phyloP scores from a whole-genome alignment of 2,888 invertebrate species.

The Tipula vernalis region DNA sequence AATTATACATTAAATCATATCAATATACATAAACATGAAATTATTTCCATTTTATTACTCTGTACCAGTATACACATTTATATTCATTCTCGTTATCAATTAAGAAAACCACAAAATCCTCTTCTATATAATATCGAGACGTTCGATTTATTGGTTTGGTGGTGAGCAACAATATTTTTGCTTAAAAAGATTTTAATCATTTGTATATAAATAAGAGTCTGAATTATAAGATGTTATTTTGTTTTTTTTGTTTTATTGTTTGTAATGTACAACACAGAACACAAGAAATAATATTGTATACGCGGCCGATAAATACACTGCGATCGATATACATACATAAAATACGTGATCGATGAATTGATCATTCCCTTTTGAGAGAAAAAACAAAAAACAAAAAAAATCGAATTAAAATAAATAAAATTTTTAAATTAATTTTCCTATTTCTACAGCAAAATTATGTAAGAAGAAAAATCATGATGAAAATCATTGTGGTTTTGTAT shows the following conservation, averaged over 20 bases:
- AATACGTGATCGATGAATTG: slow-evolving; percentile 8
- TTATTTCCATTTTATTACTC: background rate
- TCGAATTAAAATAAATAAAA: background rate
- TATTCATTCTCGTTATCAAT: background rate
- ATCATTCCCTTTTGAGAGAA: background rate
- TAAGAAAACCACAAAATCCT: background rate
- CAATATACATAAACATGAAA: background rate
- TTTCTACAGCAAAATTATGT: background rate
- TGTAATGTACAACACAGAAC: background rate
- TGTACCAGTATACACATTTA: background rate
- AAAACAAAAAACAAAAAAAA: background rate
- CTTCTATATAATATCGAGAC: background rate
- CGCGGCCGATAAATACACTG: background rate
- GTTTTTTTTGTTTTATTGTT: background rate
- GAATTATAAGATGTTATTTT: background rate
- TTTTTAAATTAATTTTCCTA: background rate
- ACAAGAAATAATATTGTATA: background rate
- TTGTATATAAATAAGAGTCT: too few relatives aligned
- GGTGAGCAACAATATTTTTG: background rate
- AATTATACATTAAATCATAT: background rate
- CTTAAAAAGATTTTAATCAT: background rate
- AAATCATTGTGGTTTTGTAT: background rate
- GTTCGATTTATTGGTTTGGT: background rate
- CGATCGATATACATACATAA: background rate
- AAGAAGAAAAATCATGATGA: background rate